Percentiles rank a stretch among this genome's conserved stretches.
phyloP scores from a whole-genome alignment of 2,113 vertebrate species.

The Burhinus bistriatus region DNA sequence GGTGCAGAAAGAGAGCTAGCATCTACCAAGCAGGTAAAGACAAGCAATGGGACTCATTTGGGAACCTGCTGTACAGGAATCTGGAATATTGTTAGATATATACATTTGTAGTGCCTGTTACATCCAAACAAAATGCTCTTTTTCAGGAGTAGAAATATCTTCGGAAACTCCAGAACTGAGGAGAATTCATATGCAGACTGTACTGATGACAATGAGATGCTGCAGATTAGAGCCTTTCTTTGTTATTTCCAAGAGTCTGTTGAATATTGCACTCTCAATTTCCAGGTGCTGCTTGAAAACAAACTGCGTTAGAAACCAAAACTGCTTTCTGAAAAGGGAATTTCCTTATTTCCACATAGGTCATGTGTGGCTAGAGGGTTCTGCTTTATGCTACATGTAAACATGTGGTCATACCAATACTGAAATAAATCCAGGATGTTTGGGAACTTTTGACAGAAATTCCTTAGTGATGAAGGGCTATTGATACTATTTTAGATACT shows the following conservation, averaged over 20 bases:
- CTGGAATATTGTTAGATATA: background rate
- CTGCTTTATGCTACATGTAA: background rate
- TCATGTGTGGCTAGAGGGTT: background rate
- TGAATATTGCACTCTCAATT: conserved; percentile 12
- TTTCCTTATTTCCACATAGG: background rate
- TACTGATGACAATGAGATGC: background rate
- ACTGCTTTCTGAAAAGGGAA: background rate
- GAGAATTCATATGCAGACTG: background rate
- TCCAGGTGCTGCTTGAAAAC: conserved; percentile 46
- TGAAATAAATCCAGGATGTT: background rate
- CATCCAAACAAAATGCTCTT: background rate
- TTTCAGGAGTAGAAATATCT: background rate
- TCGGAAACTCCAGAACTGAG: background rate
- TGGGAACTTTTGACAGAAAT: background rate
- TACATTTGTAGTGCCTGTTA: conserved; percentile 16
- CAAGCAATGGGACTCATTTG: background rate
- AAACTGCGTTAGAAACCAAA: conserved; percentile 17
- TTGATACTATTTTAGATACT: background rate
- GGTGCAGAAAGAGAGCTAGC: conserved; percentile 79
- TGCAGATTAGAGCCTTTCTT: conserved; percentile 11
- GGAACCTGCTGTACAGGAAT: background rate
- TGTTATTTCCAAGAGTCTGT: background rate
- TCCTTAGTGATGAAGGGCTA: background rate
- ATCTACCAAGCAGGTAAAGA: background rate
- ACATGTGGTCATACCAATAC: background rate